phyloP scores from a whole-genome alignment of 2,113 vertebrate species.

The Psettodes erumei region DNA sequence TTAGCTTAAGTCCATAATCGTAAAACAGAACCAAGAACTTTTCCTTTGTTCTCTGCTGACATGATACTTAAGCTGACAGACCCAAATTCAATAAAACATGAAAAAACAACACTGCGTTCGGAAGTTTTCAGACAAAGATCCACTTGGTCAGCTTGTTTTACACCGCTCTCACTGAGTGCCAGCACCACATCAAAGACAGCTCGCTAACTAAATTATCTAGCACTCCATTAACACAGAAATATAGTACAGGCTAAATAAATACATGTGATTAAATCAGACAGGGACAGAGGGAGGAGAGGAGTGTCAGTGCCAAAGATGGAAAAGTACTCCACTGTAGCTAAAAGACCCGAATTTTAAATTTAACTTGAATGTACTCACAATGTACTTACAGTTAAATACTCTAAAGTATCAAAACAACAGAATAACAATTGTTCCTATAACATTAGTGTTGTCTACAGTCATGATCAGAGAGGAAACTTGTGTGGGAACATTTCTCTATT shows the following conservation, averaged over 20 bases:
- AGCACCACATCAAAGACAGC: constrained; percentile 42
- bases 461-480: not conserved
- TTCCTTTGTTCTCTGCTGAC: constrained; percentile 20
- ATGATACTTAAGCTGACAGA: constrained; percentile 11
- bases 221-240: constrained; percentile 29
- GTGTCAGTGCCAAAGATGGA: not conserved
- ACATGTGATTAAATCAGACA: constrained; percentile 32
- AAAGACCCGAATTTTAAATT: not conserved
- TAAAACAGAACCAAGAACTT: constrained; percentile 9
- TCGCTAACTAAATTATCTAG: constrained; percentile 25
- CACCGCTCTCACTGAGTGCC: constrained; percentile 13
- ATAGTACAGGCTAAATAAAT: constrained; percentile 11
- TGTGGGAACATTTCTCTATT: too few species aligned
- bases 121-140: constrained; percentile 37
- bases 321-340: not conserved
- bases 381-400: not conserved
- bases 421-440: not conserved
- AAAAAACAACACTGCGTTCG: constrained; percentile 20
- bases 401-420: not conserved
- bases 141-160: constrained; percentile 42
- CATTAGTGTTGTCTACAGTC: not conserved
- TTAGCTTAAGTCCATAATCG: not conserved
- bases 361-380: not conserved
- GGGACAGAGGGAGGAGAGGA: not conserved
- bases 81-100: constrained; percentile 27